These are phyloP conservation scores for Exephanes ischioxanthus DNA, from an alignment of 2,888 invertebrate genomes.

Conservation along the genomic window DNA sequence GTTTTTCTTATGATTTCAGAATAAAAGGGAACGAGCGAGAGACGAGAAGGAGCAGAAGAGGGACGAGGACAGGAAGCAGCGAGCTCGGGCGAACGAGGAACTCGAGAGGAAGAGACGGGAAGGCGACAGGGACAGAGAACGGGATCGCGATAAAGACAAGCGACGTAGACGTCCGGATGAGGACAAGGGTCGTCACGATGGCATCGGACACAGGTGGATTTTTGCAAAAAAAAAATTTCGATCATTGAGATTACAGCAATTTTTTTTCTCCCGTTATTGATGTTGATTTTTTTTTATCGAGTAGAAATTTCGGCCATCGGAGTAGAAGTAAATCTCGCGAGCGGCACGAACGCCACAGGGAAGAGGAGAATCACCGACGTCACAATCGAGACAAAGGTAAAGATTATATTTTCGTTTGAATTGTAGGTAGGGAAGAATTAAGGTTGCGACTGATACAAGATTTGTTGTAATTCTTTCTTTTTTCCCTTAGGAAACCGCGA, in stretches of 20 bases:
- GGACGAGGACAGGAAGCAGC: constrained; percentile 86
- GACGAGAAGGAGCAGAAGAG: constrained; percentile 86
- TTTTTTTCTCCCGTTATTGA: background rate
- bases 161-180: constrained; percentile 81
- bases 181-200: constrained; percentile 81
- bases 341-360: constrained; percentile 82
- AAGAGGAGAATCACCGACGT: constrained; percentile 82
- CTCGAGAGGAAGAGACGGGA: constrained; percentile 79
- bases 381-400: constrained; percentile 82
- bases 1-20: constrained; percentile 73
- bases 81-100: constrained; percentile 82
- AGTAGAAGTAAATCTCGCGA: constrained; percentile 83
- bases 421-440: background rate
- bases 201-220: constrained; percentile 78
- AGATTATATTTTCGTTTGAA: background rate
- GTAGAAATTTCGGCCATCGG: constrained; percentile 81
- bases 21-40: constrained; percentile 85
- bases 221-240: constrained; percentile 30
- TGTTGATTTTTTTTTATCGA: constrained; percentile 3
- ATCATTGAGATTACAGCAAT: background rate
- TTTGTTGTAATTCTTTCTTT: constrained; percentile 30
- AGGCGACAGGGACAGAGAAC: constrained; percentile 76
- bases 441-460: constrained; percentile 10
- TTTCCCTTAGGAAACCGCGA: constrained; percentile 79
- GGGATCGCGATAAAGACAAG: constrained; percentile 77